Percentiles rank a stretch among this genome's conserved stretches.
Evolutionary conservation across 1,140 invertebrate species (phyloP).

Genomic region (Drosophila takahashii): DNA sequence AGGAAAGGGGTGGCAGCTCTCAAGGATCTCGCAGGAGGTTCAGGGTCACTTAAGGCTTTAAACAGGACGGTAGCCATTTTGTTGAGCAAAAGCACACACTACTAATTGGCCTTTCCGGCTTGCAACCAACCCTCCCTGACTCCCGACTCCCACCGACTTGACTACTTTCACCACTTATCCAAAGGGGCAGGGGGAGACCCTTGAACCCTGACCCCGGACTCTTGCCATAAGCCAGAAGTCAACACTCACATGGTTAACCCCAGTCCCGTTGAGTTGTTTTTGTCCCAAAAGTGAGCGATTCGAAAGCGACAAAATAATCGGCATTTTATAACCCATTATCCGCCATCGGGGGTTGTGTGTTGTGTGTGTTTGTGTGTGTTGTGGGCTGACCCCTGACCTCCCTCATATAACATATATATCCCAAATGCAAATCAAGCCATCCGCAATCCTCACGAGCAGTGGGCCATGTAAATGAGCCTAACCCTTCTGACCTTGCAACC

Average conservation of each 20-base stretch:
- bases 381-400: slow-evolving; percentile 17
- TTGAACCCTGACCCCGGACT: slow-evolving; percentile 24
- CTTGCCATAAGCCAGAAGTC: slow-evolving; percentile 54
- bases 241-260: slow-evolving; percentile 41
- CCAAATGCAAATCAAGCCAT: slow-evolving; percentile 73
- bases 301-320: slow-evolving; percentile 72
- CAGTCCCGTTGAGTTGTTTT: slow-evolving; percentile 29
- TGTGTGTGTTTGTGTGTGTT: neutral
- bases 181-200: slow-evolving; percentile 7
- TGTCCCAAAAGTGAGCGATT: slow-evolving; percentile 70
- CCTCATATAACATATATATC: slow-evolving; percentile 52
- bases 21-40: neutral
- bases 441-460: slow-evolving; percentile 40
- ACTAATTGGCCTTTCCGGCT: slow-evolving; percentile 31
- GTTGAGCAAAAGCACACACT: neutral
- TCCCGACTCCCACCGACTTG: neutral
- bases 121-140: neutral
- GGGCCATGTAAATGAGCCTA: slow-evolving; percentile 56
- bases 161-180: slow-evolving; percentile 54
- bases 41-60: neutral
- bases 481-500: slow-evolving; percentile 44
- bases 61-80: slow-evolving; percentile 8
- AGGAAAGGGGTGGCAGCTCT: no score
- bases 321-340: slow-evolving; percentile 67
- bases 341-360: neutral